A percentile compares a stretch with the other conserved stretches of the same genome.
Conservation (phyloP, 2,888 invertebrate species). For the Steinernema carpocapsae region DNA sequence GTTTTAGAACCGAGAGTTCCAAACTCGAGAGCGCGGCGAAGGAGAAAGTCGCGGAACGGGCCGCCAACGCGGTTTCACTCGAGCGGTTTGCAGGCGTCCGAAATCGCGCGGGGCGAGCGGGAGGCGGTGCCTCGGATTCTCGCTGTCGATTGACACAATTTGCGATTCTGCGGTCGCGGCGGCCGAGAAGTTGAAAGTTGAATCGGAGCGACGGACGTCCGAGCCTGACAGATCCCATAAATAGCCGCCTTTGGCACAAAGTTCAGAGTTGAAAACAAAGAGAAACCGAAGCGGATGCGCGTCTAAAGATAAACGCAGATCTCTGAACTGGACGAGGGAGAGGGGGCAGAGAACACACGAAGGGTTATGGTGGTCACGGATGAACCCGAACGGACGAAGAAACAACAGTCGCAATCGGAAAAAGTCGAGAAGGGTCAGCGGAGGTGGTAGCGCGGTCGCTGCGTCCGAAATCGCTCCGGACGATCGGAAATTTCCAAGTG, state of each 20-base stretch:
- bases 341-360: background rate
- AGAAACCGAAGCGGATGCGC: background rate
- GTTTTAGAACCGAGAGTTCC: no score
- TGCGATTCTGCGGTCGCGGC: slow-evolving; percentile 8
- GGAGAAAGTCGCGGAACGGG: no score
- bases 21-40: no score
- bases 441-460: background rate
- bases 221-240: slow-evolving; percentile 13
- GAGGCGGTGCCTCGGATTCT: background rate
- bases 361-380: no score
- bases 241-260: slow-evolving; percentile 17
- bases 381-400: no score
- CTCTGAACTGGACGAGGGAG: background rate
- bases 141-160: slow-evolving; percentile 32
- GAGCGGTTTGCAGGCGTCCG: background rate
- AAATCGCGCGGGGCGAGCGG: background rate
- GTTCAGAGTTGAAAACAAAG: slow-evolving; percentile 27
- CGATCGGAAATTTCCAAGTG: slow-evolving; percentile 5
- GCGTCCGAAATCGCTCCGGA: background rate
- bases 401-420: background rate
- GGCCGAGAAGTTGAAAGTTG: slow-evolving; percentile 13
- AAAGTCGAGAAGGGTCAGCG: background rate
- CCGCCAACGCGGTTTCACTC: background rate
- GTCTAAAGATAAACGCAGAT: background rate
- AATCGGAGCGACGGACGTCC: background rate